Percentiles rank a stretch among this genome's conserved stretches.
phyloP scores from a whole-genome alignment of 2,113 vertebrate genomes.

The Thalassarche chlororhynchos region DNA sequence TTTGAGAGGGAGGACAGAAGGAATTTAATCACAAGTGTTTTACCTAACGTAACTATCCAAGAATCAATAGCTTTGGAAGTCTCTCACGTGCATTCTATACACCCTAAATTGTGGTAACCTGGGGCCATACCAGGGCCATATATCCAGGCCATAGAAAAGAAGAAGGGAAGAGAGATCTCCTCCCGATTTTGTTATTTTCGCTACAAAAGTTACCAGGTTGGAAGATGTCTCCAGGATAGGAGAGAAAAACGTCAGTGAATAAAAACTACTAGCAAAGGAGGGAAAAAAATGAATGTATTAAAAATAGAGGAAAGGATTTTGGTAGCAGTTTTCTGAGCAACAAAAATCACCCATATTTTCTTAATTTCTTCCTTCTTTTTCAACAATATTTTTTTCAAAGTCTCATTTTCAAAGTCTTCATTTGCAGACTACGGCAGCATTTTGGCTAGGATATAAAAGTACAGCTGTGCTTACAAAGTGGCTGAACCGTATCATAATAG shows the following conservation, averaged over 20 bases:
- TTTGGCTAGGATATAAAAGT: neutral
- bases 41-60: neutral
- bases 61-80: neutral
- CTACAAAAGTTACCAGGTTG: neutral
- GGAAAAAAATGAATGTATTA: neutral
- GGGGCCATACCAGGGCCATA: neutral
- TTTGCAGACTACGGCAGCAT: neutral
- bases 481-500: rapidly evolving
- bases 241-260: neutral
- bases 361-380: neutral
- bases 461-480: neutral
- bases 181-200: neutral
- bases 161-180: neutral
- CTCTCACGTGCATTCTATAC: rapidly evolving
- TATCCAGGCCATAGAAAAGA: neutral
- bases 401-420: neutral
- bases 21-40: neutral
- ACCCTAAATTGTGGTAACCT: neutral
- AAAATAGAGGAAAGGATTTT: neutral
- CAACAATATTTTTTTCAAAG: neutral
- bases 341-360: neutral
- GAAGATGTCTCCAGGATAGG: neutral
- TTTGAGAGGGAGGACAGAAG: neutral
- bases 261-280: neutral
- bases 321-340: neutral